These are phyloP conservation scores for Sandelia bainsii DNA, from an alignment of 2,797 vertebrate species.

Conservation along the genomic window DNA sequence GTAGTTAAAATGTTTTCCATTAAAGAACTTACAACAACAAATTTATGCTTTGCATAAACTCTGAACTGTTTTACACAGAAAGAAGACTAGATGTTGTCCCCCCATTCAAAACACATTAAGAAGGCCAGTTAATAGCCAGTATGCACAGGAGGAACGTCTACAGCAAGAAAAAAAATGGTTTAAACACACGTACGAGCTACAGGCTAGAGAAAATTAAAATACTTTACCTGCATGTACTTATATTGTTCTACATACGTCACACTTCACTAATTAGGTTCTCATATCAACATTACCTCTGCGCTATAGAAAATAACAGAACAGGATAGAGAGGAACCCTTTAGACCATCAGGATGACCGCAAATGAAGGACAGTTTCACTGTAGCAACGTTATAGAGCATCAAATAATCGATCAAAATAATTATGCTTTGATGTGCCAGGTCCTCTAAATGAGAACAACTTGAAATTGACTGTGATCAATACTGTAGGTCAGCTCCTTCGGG, in stretches of 20 bases:
- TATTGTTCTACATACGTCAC: not conserved
- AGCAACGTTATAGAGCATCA: slow-evolving; percentile 33
- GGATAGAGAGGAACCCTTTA: not conserved
- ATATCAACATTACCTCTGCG: not conserved
- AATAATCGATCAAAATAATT: slow-evolving; percentile 73
- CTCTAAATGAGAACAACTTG: slow-evolving; percentile 35
- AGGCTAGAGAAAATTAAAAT: too few species aligned
- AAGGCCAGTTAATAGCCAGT: too few species aligned
- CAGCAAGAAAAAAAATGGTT: not conserved
- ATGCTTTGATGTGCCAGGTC: slow-evolving; percentile 40
- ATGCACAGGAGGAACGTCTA: too few species aligned
- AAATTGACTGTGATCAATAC: slow-evolving; percentile 62
- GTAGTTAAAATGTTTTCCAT: too few species aligned
- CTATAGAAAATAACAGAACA: slow-evolving; percentile 8
- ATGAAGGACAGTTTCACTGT: slow-evolving; percentile 66
- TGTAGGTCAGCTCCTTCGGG: slow-evolving; percentile 64
- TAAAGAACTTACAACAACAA: too few species aligned
- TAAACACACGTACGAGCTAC: too few species aligned
- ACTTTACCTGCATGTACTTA: not conserved
- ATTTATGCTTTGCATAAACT: too few species aligned
- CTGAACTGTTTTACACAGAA: too few species aligned
- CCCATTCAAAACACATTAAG: too few species aligned
- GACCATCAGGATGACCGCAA: slow-evolving; percentile 12
- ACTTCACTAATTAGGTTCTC: not conserved
- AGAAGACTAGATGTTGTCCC: too few species aligned